Conservation (phyloP, 2,888 invertebrate species). For the Hyposoter dolosus region DNA sequence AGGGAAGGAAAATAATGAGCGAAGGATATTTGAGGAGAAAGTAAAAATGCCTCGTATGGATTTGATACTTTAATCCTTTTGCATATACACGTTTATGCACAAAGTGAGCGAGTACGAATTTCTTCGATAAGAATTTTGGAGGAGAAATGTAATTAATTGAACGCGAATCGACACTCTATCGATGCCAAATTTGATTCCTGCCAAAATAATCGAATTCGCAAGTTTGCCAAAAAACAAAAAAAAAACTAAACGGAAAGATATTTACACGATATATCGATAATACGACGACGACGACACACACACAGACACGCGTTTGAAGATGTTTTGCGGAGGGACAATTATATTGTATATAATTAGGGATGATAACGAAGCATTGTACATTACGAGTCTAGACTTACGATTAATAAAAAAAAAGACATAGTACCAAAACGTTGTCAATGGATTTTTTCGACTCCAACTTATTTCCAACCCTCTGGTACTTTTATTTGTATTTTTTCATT, state of each 20-base stretch:
- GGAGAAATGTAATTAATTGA: slow-evolving; percentile 36
- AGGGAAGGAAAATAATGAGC: slow-evolving; percentile 39
- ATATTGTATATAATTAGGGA: slow-evolving; percentile 80
- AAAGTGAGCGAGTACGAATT: slow-evolving; percentile 32
- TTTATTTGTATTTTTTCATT: neutral
- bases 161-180: slow-evolving; percentile 64
- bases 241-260: slow-evolving; percentile 31
- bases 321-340: slow-evolving; percentile 69
- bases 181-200: slow-evolving; percentile 78
- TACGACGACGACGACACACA: slow-evolving; percentile 57
- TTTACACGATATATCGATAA: slow-evolving; percentile 32
- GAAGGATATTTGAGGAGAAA: slow-evolving; percentile 70
- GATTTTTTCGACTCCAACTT: neutral
- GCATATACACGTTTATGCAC: slow-evolving; percentile 66
- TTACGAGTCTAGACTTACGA: slow-evolving; percentile 79
- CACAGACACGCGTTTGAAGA: slow-evolving; percentile 40
- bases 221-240: slow-evolving; percentile 72
- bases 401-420: slow-evolving; percentile 77
- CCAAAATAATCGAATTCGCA: slow-evolving; percentile 75
- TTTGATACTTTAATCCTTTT: slow-evolving; percentile 72
- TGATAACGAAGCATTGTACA: slow-evolving; percentile 77
- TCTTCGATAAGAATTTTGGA: neutral
- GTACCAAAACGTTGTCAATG: slow-evolving; percentile 15
- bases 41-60: slow-evolving; percentile 67
- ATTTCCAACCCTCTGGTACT: neutral